These are phyloP conservation scores for Taenioides sp. DNA, from an alignment of 2,797 vertebrate genomes.

Conservation along the genomic window DNA sequence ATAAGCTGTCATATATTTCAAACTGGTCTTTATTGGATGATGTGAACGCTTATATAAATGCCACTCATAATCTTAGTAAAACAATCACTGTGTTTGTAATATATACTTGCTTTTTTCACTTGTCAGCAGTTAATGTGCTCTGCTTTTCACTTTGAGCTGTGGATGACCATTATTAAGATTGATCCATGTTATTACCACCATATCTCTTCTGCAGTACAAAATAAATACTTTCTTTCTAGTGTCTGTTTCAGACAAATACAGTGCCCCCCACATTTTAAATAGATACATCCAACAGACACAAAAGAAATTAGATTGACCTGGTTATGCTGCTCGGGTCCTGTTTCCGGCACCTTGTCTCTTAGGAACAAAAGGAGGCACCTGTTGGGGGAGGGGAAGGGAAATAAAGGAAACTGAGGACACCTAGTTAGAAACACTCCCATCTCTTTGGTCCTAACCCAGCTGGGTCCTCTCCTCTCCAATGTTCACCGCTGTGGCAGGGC, in stretches of 20 bases:
- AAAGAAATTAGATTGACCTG: constrained; percentile 19
- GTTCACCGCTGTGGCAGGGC: constrained; percentile 21
- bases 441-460: constrained; percentile 30
- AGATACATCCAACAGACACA: background rate
- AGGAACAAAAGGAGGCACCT: constrained; percentile 2
- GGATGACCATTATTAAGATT: background rate
- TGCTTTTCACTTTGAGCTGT: background rate
- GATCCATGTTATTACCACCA: background rate
- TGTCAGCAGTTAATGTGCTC: background rate
- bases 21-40: constrained; percentile 24
- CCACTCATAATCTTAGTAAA: background rate
- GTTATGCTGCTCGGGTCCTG: background rate
- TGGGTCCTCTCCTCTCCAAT: constrained; percentile 41
- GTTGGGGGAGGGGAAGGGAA: constrained; percentile 18
- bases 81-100: background rate
- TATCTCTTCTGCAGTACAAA: background rate
- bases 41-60: background rate
- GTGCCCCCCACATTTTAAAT: constrained; percentile 4
- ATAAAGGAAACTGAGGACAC: constrained; percentile 25
- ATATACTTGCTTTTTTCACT: background rate
- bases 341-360: constrained; percentile 12
- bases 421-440: constrained; percentile 4
- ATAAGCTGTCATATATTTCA: constrained; percentile 20
- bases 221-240: background rate
- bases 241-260: background rate